Conservation (phyloP, 2,113 vertebrate genomes). For the Garra rufa region DNA sequence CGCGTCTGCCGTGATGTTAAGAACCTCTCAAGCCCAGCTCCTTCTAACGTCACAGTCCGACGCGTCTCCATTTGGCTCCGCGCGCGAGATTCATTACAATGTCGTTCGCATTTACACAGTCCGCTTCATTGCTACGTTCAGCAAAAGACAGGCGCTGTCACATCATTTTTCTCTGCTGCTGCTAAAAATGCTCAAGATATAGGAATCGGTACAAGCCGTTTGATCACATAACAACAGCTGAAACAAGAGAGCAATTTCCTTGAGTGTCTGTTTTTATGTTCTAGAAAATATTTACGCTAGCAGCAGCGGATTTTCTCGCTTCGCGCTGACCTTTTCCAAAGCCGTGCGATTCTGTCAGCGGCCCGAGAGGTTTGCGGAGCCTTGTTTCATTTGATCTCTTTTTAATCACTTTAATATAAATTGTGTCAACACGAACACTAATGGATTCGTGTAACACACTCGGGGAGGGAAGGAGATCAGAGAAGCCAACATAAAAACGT, state of each 20-base stretch:
- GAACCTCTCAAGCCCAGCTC: slow-evolving; percentile 21
- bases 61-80: slow-evolving; percentile 11
- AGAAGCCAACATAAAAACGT: slow-evolving; percentile 17
- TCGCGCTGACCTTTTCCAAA: slow-evolving; percentile 40
- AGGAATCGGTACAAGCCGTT: background rate
- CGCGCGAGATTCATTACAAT: slow-evolving; percentile 41
- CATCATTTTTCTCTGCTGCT: slow-evolving; percentile 8
- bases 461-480: slow-evolving; percentile 19
- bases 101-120: slow-evolving; percentile 37
- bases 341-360: background rate
- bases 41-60: slow-evolving; percentile 15
- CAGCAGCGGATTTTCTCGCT: background rate
- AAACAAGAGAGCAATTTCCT: slow-evolving; percentile 41
- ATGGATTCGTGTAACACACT: slow-evolving; percentile 17
- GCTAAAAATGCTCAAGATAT: slow-evolving; percentile 1
- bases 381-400: slow-evolving; percentile 35
- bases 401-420: slow-evolving; percentile 41
- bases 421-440: slow-evolving; percentile 26
- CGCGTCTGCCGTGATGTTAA: slow-evolving; percentile 15
- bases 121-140: slow-evolving; percentile 22
- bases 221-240: slow-evolving; percentile 47
- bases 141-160: background rate
- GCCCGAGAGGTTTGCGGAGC: background rate
- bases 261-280: slow-evolving; percentile 42
- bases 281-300: slow-evolving; percentile 3